phyloP scores from a whole-genome alignment of 2,113 vertebrate genomes.

The Myrmophylax atrothorax region DNA sequence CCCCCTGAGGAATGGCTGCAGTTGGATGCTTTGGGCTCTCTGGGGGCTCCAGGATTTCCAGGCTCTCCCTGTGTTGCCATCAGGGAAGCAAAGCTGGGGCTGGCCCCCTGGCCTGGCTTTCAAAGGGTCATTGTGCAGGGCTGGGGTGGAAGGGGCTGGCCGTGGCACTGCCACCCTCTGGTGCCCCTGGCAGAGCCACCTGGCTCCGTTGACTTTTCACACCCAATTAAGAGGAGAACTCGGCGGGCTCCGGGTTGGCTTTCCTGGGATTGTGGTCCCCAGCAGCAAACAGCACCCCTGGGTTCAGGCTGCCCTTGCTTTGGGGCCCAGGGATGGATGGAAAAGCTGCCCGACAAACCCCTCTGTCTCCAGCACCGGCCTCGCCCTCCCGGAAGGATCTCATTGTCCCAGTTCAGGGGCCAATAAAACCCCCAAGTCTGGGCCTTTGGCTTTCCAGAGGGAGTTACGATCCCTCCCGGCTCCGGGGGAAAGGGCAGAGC shows the following conservation, averaged over 20 bases:
- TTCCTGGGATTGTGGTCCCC: not conserved
- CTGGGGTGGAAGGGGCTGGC: not conserved
- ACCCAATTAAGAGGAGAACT: slow-evolving; percentile 55
- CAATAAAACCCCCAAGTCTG: slow-evolving; percentile 13
- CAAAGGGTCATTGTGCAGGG: not conserved
- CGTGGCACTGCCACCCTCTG: not conserved
- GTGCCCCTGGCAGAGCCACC: not conserved
- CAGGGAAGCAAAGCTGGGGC: not conserved
- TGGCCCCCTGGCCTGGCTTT: not conserved
- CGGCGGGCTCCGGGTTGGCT: not conserved
- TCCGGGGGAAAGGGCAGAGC: fast-evolving
- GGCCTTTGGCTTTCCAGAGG: not conserved
- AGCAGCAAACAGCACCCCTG: not conserved
- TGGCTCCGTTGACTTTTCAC: slow-evolving; percentile 46
- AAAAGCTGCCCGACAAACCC: not conserved
- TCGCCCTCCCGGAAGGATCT: slow-evolving; percentile 34
- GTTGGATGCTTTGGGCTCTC: fast-evolving
- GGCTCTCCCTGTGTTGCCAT: not conserved
- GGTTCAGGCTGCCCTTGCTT: not conserved
- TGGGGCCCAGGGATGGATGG: slow-evolving; percentile 24
- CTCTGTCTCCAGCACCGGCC: slow-evolving; percentile 14
- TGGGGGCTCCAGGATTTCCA: not conserved
- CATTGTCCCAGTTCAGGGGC: not conserved
- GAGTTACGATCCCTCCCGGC: fast-evolving
- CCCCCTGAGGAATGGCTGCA: not conserved